A percentile compares a stretch with the other conserved stretches of the same genome.
These are phyloP conservation scores for Pandemis heparana DNA, from an alignment of 2,888 invertebrate species.

Conservation along the genomic window DNA sequence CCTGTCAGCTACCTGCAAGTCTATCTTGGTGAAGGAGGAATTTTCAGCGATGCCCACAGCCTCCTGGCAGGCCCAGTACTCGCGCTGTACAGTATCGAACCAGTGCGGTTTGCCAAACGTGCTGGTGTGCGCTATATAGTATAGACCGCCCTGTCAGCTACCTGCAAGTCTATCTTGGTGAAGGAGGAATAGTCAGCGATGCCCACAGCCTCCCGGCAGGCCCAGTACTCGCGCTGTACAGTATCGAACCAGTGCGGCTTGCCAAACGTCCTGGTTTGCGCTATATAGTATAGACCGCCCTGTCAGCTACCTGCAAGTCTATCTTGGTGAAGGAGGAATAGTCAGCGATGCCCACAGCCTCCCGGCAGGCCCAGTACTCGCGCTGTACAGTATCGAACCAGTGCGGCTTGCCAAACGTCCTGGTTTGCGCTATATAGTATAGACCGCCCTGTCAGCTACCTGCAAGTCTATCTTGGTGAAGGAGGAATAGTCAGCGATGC, in stretches of 20 bases:
- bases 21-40: constrained; percentile 86
- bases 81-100: constrained; percentile 94
- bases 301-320: constrained; percentile 91
- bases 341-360: constrained; percentile 96
- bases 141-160: too few relatives aligned
- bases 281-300: constrained; percentile 85
- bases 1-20: not conserved
- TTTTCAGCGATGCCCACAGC: constrained; percentile 97
- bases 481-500: constrained; percentile 98
- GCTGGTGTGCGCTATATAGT: constrained; percentile 92
- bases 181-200: constrained; percentile 97
- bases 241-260: constrained; percentile 97
- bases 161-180: not conserved
- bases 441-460: constrained; percentile 78
- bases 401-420: constrained; percentile 95
- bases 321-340: constrained; percentile 99
- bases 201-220: constrained; percentile 96
- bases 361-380: constrained; percentile 97
- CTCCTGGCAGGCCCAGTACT: constrained; percentile 97
- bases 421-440: constrained; percentile 91
- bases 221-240: constrained; percentile 95
- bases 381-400: constrained; percentile 96
- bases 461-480: constrained; percentile 98
- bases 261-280: constrained; percentile 93
- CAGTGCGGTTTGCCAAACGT: constrained; percentile 97